phyloP scores from a whole-genome alignment of 1,140 invertebrate species.

The Hyles vespertilio region DNA sequence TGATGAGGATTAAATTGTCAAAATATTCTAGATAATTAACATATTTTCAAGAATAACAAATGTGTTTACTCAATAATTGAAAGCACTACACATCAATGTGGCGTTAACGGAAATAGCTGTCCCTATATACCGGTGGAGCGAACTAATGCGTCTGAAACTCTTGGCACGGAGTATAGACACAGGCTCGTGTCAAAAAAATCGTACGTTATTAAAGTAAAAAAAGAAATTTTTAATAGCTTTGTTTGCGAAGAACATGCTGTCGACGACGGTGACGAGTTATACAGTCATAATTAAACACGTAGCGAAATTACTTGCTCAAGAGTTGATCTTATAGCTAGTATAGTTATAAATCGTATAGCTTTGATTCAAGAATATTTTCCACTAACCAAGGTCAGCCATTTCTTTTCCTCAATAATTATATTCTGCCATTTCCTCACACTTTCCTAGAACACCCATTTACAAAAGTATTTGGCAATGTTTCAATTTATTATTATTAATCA shows the following conservation, averaged over 20 bases:
- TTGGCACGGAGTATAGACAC: conserved; percentile 27
- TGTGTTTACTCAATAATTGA: not conserved
- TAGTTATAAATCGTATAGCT: no score
- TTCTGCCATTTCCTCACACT: no score
- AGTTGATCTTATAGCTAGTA: no score
- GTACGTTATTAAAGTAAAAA: conserved; percentile 21
- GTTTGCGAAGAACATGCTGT: conserved; percentile 28
- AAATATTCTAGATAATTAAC: no score
- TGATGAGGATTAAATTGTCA: no score
- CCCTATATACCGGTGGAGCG: conserved; percentile 21
- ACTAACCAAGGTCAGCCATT: no score
- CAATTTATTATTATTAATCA: no score
- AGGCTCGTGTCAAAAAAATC: conserved; percentile 13
- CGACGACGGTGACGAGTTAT: conserved; percentile 19
- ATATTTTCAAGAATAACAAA: no score
- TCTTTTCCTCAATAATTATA: no score
- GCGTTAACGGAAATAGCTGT: conserved; percentile 28
- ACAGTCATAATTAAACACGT: conserved; percentile 9
- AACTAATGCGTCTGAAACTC: conserved; percentile 23
- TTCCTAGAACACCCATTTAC: no score
- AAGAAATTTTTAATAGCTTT: conserved; percentile 31
- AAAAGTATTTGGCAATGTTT: no score
- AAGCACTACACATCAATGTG: conserved; percentile 5
- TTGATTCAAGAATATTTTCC: no score
- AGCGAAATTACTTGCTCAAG: not conserved